These are phyloP conservation scores for Papilio helenus DNA, from an alignment of 1,140 invertebrate genomes.

Conservation along the genomic window DNA sequence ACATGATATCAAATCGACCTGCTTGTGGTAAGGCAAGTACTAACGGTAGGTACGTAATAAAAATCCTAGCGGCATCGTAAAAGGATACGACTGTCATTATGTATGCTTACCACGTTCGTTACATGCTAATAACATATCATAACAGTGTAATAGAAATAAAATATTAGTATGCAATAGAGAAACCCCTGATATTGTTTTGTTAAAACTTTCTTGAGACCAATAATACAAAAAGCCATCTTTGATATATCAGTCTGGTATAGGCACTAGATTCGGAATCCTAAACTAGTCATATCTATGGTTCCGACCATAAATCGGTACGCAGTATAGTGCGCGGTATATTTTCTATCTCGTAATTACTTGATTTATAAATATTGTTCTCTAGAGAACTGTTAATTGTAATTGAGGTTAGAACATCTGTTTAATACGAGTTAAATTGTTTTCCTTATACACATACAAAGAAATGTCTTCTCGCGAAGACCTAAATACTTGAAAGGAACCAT, in stretches of 20 bases:
- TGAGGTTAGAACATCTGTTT: neutral
- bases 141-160: neutral
- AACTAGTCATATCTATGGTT: too few relatives aligned
- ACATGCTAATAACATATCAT: conserved; percentile 5
- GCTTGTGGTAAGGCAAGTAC: conserved; percentile 33
- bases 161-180: neutral
- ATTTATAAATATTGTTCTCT: neutral
- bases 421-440: conserved; percentile 25
- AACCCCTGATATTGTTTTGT: neutral
- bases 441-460: conserved; percentile 30
- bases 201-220: neutral
- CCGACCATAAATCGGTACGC: too few relatives aligned
- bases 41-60: conserved; percentile 26
- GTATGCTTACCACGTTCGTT: conserved; percentile 18
- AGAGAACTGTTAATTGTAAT: neutral
- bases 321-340: too few relatives aligned
- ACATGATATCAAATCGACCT: conserved; percentile 36
- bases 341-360: too few relatives aligned
- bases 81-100: conserved; percentile 31
- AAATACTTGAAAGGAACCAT: conserved; percentile 25
- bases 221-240: neutral
- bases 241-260: too few relatives aligned
- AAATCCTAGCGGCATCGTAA: conserved; percentile 33
- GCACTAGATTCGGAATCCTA: too few relatives aligned
- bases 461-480: conserved; percentile 33